These are phyloP conservation scores for Orthonevra nobilis DNA, from an alignment of 2,888 invertebrate genomes.

Conservation along the genomic window DNA sequence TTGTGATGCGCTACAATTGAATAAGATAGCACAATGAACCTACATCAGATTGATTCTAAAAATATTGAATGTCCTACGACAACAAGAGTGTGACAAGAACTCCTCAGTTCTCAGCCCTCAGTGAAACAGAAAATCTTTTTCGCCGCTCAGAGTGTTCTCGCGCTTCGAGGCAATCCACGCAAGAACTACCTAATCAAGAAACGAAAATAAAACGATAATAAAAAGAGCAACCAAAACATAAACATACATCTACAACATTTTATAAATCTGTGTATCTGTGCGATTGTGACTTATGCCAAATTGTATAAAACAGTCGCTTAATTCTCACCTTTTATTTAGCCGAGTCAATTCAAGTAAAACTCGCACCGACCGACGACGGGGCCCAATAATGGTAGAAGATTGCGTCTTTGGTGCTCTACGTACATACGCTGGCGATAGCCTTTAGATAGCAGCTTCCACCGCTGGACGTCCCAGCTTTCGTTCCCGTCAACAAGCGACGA, in stretches of 20 bases:
- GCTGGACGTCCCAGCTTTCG: background rate
- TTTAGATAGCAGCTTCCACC: background rate
- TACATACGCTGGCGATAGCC: conserved; percentile 32
- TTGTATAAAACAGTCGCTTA: conserved; percentile 58
- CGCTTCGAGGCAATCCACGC: conserved; percentile 9
- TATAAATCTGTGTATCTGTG: background rate
- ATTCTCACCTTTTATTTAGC: conserved; percentile 67
- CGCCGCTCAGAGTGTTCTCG: conserved; percentile 26
- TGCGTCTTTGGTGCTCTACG: conserved; percentile 27
- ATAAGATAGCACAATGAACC: conserved; percentile 57
- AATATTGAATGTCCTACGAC: conserved; percentile 55
- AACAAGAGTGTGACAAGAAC: conserved; percentile 13
- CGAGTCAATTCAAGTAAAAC: conserved; percentile 30
- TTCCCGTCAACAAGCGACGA: background rate
- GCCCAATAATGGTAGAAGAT: conserved; percentile 42
- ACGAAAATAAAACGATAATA: conserved; percentile 49
- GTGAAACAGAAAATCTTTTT: too few species aligned
- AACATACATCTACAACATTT: background rate
- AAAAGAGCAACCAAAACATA: conserved; percentile 57
- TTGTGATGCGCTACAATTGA: background rate
- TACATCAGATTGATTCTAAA: conserved; percentile 31
- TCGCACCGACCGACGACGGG: conserved; percentile 11
- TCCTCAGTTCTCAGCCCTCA: too few species aligned
- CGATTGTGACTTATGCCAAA: conserved; percentile 12
- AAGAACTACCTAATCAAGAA: conserved; percentile 32